phyloP scores from a whole-genome alignment of 1,140 invertebrate species.

The Drosophila dunni region DNA sequence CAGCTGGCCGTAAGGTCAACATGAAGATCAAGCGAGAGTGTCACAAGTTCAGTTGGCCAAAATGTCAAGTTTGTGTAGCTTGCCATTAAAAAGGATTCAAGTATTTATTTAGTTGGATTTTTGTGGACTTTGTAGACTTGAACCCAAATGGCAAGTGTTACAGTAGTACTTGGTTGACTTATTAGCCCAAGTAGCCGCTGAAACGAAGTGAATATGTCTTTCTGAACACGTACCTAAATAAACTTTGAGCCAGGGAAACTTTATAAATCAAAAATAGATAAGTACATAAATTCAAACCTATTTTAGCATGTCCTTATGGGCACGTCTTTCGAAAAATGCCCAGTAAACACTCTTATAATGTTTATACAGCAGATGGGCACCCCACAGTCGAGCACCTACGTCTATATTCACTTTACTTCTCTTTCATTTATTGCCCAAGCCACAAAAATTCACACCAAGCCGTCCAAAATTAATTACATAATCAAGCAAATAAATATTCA shows the following conservation, averaged over 20 bases:
- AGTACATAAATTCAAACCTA: too few relatives aligned
- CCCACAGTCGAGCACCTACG: too few relatives aligned
- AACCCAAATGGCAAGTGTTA: conserved; percentile 45
- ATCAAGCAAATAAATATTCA: conserved; percentile 52
- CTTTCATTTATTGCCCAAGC: neutral
- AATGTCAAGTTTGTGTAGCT: conserved; percentile 40
- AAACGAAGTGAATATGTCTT: too few relatives aligned
- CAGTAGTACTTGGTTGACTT: neutral
- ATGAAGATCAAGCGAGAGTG: conserved; percentile 8
- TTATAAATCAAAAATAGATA: too few relatives aligned
- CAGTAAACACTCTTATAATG: too few relatives aligned
- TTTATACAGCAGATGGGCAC: too few relatives aligned
- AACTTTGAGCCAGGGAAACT: too few relatives aligned
- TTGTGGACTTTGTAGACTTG: conserved; percentile 39
- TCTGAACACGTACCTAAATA: too few relatives aligned
- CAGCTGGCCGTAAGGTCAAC: conserved; percentile 44
- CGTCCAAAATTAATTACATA: conserved; percentile 68
- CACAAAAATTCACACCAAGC: conserved; percentile 12
- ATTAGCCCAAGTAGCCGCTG: conserved; percentile 5
- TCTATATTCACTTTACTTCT: too few relatives aligned
- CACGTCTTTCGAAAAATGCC: too few relatives aligned
- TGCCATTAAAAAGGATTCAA: conserved; percentile 46
- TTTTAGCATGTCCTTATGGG: too few relatives aligned
- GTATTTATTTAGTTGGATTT: neutral
- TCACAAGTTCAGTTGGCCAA: conserved; percentile 49